phyloP scores from a whole-genome alignment of 1,140 invertebrate genomes.

The Bursaphelenchus mucronatus region DNA sequence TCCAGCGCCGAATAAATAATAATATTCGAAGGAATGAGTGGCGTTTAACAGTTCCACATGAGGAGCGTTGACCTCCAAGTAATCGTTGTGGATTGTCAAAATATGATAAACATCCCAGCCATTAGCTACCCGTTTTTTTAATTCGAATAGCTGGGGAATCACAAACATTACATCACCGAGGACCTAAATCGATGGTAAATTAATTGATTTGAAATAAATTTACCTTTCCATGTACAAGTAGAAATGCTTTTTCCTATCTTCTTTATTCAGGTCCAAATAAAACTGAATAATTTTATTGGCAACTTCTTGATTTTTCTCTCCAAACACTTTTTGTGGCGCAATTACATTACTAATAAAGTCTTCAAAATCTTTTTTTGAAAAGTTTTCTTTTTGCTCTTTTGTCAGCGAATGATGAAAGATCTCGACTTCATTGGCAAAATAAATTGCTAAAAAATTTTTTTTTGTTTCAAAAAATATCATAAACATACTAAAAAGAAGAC shows the following conservation, averaged over 20 bases:
- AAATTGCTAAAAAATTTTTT: too few species aligned
- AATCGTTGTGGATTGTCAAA: conserved; percentile 12
- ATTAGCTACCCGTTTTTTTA: not conserved
- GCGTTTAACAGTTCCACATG: conserved; percentile 5
- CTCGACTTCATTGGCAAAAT: too few species aligned
- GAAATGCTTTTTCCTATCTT: too few species aligned
- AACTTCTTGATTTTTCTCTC: conserved; percentile 5
- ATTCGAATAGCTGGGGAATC: conserved; percentile 7
- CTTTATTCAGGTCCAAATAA: not conserved
- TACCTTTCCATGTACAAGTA: too few species aligned
- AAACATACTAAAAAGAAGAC: conserved; percentile 3
- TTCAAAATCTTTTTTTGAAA: too few species aligned
- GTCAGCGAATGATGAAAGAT: too few species aligned
- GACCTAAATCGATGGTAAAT: not conserved
- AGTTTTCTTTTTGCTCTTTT: too few species aligned
- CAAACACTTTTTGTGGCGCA: not conserved
- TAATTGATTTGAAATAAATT: too few species aligned
- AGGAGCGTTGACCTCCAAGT: not conserved
- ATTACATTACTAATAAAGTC: too few species aligned
- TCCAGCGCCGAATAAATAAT: conserved; percentile 6
- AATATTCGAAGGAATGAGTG: conserved; percentile 13
- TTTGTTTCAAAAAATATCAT: too few species aligned
- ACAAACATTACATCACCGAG: conserved; percentile 7
- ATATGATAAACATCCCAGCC: conserved; percentile 8
- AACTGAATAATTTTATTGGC: conserved; percentile 7